Conservation (phyloP, 2,888 invertebrate species). For the Hermaeophaga mercurialis region DNA sequence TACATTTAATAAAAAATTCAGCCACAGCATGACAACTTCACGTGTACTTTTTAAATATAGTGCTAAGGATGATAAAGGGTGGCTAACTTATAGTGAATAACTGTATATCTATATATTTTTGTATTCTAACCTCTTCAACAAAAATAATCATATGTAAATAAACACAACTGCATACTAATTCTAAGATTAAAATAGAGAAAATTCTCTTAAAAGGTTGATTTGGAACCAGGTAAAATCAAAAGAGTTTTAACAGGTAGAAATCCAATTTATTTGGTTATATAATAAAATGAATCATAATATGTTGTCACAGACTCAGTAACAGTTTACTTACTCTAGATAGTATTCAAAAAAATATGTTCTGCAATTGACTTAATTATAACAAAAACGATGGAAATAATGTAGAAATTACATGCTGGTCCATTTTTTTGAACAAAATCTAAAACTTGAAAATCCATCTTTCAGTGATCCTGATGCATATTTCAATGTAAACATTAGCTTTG, state of each 20-base stretch:
- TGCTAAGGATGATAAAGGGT: no score
- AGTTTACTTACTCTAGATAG: background rate
- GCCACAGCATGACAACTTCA: no score
- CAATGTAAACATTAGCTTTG: background rate
- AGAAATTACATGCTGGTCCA: background rate
- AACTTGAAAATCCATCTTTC: background rate
- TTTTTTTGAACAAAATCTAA: slow-evolving; percentile 1
- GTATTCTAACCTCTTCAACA: no score
- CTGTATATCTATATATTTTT: no score
- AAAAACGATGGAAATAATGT: background rate
- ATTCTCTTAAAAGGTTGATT: no score
- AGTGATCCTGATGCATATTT: slow-evolving; percentile 18
- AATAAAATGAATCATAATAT: slow-evolving; percentile 7
- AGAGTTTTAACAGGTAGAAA: slow-evolving; percentile 24
- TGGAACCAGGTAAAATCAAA: no score
- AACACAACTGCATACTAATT: no score
- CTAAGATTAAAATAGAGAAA: no score
- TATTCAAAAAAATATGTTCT: background rate
- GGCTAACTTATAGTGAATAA: no score
- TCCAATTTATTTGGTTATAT: slow-evolving; percentile 27
- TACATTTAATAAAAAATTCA: no score
- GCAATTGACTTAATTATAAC: background rate
- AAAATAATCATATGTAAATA: no score
- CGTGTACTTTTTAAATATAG: no score
- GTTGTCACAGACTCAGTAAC: slow-evolving; percentile 10